phyloP scores from a whole-genome alignment of 1,140 invertebrate species.

The Zaprionus lachaisei region DNA sequence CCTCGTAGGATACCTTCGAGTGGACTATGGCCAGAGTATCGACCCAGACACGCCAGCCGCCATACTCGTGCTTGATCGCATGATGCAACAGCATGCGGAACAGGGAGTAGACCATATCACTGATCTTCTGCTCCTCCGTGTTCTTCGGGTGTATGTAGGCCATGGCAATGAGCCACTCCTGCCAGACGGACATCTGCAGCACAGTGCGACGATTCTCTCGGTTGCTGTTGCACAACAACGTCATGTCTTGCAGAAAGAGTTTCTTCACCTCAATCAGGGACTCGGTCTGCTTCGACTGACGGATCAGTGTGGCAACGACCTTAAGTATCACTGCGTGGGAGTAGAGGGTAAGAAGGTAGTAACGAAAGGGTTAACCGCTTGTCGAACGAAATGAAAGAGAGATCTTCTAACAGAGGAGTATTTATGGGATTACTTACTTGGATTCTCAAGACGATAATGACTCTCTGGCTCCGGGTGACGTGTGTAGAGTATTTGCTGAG shows the following conservation, averaged over 20 bases:
- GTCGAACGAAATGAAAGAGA: neutral
- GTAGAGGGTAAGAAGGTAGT: conserved; percentile 5
- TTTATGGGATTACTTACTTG: conserved; percentile 89
- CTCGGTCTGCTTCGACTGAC: conserved; percentile 97
- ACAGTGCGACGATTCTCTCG: conserved; percentile 98
- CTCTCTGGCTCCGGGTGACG: conserved; percentile 97
- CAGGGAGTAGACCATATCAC: conserved; percentile 98
- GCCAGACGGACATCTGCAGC: conserved; percentile 99
- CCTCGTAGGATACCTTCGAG: conserved; percentile 99
- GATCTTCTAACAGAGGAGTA: neutral
- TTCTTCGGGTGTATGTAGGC: conserved; percentile 99
- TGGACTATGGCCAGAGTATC: conserved; percentile 99
- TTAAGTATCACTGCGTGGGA: conserved; percentile 95
- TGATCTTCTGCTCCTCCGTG: conserved; percentile 97
- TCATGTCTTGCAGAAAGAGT: conserved; percentile 98
- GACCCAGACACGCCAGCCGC: conserved; percentile 99
- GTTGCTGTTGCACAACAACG: conserved; percentile 97
- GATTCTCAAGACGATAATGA: conserved; percentile 98
- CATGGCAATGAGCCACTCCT: conserved; percentile 99
- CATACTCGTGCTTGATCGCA: conserved; percentile 99
- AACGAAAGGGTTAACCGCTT: neutral
- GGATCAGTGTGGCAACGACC: conserved; percentile 98
- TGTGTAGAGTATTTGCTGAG: conserved; percentile 96
- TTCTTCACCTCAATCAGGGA: conserved; percentile 97
- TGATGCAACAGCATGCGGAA: conserved; percentile 99